Conservation (phyloP, 2,888 invertebrate genomes). For the Protonemura montana region DNA sequence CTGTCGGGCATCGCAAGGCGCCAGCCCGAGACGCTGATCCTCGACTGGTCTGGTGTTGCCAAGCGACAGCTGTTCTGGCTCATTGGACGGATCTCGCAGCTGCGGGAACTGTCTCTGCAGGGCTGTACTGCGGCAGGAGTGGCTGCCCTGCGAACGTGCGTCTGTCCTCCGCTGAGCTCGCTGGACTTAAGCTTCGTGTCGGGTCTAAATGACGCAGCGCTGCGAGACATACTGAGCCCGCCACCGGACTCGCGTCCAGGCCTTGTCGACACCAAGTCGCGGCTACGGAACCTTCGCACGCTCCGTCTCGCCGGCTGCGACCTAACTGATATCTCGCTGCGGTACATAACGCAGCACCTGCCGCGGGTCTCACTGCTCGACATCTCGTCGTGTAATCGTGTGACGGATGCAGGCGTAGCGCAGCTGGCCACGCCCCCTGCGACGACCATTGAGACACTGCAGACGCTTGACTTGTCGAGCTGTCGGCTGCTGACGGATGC, state of each 20-base stretch:
- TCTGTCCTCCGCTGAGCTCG: conserved; percentile 78
- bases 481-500: conserved; percentile 83
- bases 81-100: conserved; percentile 82
- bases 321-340: conserved; percentile 85
- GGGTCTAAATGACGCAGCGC: conserved; percentile 82
- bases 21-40: conserved; percentile 83
- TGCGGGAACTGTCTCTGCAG: conserved; percentile 81
- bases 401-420: conserved; percentile 90
- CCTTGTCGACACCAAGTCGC: conserved; percentile 75
- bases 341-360: conserved; percentile 78
- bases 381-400: conserved; percentile 84
- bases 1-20: conserved; percentile 85
- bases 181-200: conserved; percentile 88
- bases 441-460: conserved; percentile 67
- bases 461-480: conserved; percentile 80
- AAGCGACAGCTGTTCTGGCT: conserved; percentile 89
- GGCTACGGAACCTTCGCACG: conserved; percentile 77
- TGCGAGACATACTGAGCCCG: conserved; percentile 85
- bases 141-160: conserved; percentile 79
- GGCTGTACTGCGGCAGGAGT: conserved; percentile 75
- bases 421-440: conserved; percentile 81
- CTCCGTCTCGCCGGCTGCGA: conserved; percentile 87
- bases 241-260: conserved; percentile 86
- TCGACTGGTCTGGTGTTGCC: conserved; percentile 89
- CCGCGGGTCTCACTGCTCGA: conserved; percentile 79